phyloP scores from a whole-genome alignment of 2,888 invertebrate species.

The Drepana falcataria region DNA sequence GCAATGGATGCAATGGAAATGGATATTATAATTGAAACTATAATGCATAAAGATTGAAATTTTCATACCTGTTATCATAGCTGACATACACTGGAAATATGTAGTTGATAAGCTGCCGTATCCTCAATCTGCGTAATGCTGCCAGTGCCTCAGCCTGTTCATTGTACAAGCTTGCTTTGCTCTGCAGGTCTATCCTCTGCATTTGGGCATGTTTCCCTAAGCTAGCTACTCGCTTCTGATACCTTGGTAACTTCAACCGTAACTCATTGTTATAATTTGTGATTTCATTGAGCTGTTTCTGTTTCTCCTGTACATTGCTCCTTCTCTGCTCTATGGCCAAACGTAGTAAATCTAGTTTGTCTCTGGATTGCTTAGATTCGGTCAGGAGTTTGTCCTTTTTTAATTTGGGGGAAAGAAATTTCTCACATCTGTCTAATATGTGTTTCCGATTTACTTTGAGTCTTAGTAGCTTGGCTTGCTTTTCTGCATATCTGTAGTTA shows the following conservation, averaged over 20 bases:
- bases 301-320: conserved; percentile 51
- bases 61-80: conserved; percentile 58
- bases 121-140: conserved; percentile 55
- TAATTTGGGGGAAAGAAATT: conserved; percentile 50
- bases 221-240: conserved; percentile 61
- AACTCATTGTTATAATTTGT: conserved; percentile 56
- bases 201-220: conserved; percentile 52
- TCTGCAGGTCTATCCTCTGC: conserved; percentile 52
- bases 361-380: conserved; percentile 62
- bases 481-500: conserved; percentile 78
- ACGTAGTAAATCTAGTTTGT: conserved; percentile 57
- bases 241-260: conserved; percentile 56
- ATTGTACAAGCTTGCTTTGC: conserved; percentile 42
- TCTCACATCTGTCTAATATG: conserved; percentile 76
- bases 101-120: conserved; percentile 64
- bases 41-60: too few relatives aligned
- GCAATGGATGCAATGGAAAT: too few relatives aligned
- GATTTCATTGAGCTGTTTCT: conserved; percentile 39
- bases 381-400: conserved; percentile 59
- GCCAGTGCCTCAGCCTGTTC: conserved; percentile 51
- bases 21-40: too few relatives aligned
- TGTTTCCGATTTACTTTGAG: conserved; percentile 78
- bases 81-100: conserved; percentile 73
- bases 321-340: conserved; percentile 66
- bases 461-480: conserved; percentile 79